These are phyloP conservation scores for Xanthorhoe spadicearia DNA, from an alignment of 2,888 invertebrate genomes.

Conservation along the genomic window DNA sequence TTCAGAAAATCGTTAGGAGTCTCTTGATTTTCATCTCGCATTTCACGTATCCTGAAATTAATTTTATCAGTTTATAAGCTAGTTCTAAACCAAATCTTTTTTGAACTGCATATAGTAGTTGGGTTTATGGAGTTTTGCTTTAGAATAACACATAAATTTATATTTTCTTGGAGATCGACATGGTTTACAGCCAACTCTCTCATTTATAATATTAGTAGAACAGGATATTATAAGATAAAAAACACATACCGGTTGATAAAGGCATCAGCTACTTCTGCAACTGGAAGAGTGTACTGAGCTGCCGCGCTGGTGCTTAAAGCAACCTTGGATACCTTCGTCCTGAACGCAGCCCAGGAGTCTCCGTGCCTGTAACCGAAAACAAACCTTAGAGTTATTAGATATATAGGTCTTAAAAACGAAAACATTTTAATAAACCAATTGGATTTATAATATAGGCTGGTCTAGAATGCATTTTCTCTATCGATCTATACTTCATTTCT, in stretches of 20 bases:
- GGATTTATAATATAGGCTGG: no score
- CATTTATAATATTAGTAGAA: no score
- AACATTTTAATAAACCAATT: no score
- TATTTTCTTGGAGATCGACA: no score
- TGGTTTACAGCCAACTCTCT: no score
- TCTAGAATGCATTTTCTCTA: no score
- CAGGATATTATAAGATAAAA: not conserved
- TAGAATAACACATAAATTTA: no score
- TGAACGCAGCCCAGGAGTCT: conserved; percentile 91
- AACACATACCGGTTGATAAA: conserved; percentile 86
- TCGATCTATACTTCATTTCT: no score
- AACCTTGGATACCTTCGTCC: conserved; percentile 91
- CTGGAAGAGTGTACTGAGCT: conserved; percentile 88
- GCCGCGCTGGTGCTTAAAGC: conserved; percentile 90
- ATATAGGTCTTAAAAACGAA: not conserved
- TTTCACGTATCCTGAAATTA: conserved; percentile 80
- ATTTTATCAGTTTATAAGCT: not conserved
- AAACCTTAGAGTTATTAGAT: not conserved
- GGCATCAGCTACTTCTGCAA: conserved; percentile 88
- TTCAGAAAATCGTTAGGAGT: conserved; percentile 88
- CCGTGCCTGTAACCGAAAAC: conserved; percentile 86
- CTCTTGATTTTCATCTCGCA: conserved; percentile 83
- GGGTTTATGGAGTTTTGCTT: no score
- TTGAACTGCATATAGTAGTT: no score
- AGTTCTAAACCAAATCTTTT: no score